A percentile compares a stretch with the other conserved stretches of the same genome.
Conservation (phyloP, 2,797 vertebrate genomes). For the Sternotherus odoratus region DNA sequence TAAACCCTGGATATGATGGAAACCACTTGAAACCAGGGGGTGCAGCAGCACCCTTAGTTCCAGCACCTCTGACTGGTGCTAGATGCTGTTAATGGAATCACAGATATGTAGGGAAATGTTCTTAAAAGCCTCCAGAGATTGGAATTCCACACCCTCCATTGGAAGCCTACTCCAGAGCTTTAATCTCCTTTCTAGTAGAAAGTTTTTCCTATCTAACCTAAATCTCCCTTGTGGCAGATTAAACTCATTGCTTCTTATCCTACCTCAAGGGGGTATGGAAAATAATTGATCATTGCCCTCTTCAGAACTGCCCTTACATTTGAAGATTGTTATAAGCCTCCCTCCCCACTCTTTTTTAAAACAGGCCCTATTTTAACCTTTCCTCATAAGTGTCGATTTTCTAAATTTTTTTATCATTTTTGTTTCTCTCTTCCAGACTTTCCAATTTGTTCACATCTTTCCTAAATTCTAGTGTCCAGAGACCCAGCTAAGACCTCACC, state of each 20-base stretch:
- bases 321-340: not conserved
- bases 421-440: not conserved
- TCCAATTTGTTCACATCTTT: not conserved
- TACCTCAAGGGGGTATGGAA: not conserved
- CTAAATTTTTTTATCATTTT: not conserved
- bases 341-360: not conserved
- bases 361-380: not conserved
- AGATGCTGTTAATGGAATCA: not conserved
- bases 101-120: not conserved
- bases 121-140: too few species aligned
- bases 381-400: not conserved
- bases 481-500: not conserved
- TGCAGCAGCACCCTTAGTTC: too few species aligned
- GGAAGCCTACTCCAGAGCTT: not conserved
- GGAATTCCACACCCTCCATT: too few species aligned
- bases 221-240: not conserved
- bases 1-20: too few species aligned
- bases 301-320: not conserved
- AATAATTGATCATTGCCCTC: not conserved
- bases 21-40: too few species aligned
- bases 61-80: not conserved
- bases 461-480: not conserved
- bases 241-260: not conserved
- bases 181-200: not conserved
- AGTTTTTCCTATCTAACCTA: not conserved